Base-by-base conservation (phyloP, 2,113 vertebrate genomes). In the Trachemys scripta region DNA sequence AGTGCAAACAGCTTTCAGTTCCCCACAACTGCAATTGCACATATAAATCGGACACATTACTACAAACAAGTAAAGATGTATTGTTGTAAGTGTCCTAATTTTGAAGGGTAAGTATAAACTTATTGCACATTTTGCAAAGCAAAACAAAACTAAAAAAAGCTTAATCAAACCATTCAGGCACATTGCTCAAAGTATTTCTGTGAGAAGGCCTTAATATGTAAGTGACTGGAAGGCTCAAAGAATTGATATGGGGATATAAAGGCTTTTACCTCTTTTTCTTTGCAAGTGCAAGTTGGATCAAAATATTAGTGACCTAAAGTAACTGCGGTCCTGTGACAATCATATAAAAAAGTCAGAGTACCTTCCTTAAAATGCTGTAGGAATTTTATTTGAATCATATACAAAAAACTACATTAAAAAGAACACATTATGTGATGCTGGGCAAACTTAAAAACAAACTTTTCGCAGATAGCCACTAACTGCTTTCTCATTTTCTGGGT, bases 1-100 rank as follows among this genome's bases (percentile, higher is more conserved):
- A 94, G 81, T 12, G 80, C 17, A n/a, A 95, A 88, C 90, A 47
- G 79, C 88, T 25, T 86, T 88, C 92, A 95, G 72, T 19, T n/a
- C 56, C 82, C 57, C 24, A 10, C 31, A 31, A 84, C 69, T 80
- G 62, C 59, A 49, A 17, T 27, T 2, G 1, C 51, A 89, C 84
- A 72, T 35, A 16, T 1, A 49, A 79, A 94, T 93, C 81, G 78
- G 85, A 90, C 8, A 83, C 24, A 16, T 47, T 78, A 78, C 45
- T 78, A 78, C 8, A 4, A 82, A 85, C 6, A 72, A 27, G 31
- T 45, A 8, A 72, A 90, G 81, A 65, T 45, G 42, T 2, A 54
- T 13, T 79, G 7, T 51, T 82, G 78, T 13, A 95, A 89, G 78
- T 10, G 17, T 69, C 76, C 57, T 80, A 7, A 56, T 76, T 91